Evolutionary conservation across 1,140 invertebrate species (phyloP).

Genomic region (Drosophila mayri): DNA sequence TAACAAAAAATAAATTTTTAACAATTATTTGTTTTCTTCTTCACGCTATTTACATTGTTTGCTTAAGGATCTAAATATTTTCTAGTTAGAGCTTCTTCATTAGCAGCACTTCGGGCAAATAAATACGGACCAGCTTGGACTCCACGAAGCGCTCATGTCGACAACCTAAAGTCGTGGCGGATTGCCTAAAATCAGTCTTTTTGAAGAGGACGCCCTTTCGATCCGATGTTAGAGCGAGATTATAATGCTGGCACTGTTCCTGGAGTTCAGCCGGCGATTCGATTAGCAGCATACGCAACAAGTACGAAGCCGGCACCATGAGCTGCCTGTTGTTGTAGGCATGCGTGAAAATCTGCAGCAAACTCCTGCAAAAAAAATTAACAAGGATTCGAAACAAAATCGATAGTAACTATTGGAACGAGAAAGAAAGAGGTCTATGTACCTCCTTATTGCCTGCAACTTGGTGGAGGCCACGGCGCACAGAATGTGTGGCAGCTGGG

Average conservation of each 20-base stretch:
- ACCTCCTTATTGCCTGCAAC: slow-evolving; percentile 86
- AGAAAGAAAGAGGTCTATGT: slow-evolving; percentile 18
- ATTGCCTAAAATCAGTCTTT: slow-evolving; percentile 70
- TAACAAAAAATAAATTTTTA: slow-evolving; percentile 26
- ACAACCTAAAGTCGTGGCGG: slow-evolving; percentile 29
- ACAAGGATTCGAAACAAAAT: slow-evolving; percentile 19
- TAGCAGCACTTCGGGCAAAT: slow-evolving; percentile 74
- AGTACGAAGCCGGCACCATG: slow-evolving; percentile 84
- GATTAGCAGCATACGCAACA: slow-evolving; percentile 78
- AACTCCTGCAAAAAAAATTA: slow-evolving; percentile 69
- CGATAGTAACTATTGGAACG: slow-evolving; percentile 4
- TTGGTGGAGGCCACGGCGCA: slow-evolving; percentile 85
- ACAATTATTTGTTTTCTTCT: slow-evolving; percentile 14
- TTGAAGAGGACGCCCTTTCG: slow-evolving; percentile 61
- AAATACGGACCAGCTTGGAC: slow-evolving; percentile 62
- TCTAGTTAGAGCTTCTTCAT: slow-evolving; percentile 57
- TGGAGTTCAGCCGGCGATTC: slow-evolving; percentile 53
- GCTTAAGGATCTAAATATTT: neutral
- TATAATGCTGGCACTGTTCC: slow-evolving; percentile 74
- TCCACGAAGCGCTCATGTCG: slow-evolving; percentile 68
- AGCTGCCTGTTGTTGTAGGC: slow-evolving; percentile 87
- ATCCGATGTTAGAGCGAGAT: slow-evolving; percentile 52
- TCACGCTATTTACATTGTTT: slow-evolving; percentile 13
- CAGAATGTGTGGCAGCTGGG: slow-evolving; percentile 85
- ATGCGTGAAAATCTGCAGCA: slow-evolving; percentile 86